Conservation (phyloP, 2,888 invertebrate species). For the Drosophila putrida region DNA sequence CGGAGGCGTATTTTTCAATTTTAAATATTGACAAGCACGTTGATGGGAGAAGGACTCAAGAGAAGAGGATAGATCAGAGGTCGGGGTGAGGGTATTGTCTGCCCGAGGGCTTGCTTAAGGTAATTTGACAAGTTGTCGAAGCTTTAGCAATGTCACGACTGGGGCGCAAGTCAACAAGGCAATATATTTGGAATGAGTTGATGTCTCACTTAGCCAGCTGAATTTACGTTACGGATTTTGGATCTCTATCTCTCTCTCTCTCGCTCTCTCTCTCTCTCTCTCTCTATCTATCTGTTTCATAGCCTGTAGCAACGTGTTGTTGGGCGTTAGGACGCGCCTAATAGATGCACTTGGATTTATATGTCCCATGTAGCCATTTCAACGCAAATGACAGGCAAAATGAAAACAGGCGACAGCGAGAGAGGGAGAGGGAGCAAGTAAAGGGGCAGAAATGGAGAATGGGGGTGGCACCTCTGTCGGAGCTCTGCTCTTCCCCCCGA, state of each 20-base stretch:
- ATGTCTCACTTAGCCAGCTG: slow-evolving; percentile 55
- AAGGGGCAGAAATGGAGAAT: neutral
- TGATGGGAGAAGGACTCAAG: slow-evolving; percentile 4
- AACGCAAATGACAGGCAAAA: slow-evolving; percentile 59
- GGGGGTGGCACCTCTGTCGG: slow-evolving; percentile 19
- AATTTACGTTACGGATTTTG: slow-evolving; percentile 24
- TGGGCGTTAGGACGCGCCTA: slow-evolving; percentile 63
- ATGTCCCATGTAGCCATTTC: slow-evolving; percentile 38
- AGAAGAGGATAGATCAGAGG: neutral
- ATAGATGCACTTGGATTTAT: slow-evolving; percentile 71
- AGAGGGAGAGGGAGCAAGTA: neutral
- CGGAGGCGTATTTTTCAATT: slow-evolving; percentile 67
- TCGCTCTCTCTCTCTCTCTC: no score
- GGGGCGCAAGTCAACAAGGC: slow-evolving; percentile 62
- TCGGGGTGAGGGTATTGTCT: slow-evolving; percentile 29
- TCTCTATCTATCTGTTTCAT: neutral
- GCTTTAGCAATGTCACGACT: slow-evolving; percentile 71
- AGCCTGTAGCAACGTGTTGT: slow-evolving; percentile 56
- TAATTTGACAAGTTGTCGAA: slow-evolving; percentile 81
- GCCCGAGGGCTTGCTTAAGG: slow-evolving; percentile 71
- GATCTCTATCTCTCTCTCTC: neutral
- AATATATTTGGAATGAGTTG: slow-evolving; percentile 16
- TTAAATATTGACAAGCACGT: slow-evolving; percentile 65
- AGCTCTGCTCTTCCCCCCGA: slow-evolving; percentile 9
- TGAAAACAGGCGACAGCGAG: slow-evolving; percentile 38